Evolutionary conservation across 2,797 vertebrate species (phyloP), one percentile per base, ranked within the genome.

Genomic region (Sebastes nivosus): DNA sequence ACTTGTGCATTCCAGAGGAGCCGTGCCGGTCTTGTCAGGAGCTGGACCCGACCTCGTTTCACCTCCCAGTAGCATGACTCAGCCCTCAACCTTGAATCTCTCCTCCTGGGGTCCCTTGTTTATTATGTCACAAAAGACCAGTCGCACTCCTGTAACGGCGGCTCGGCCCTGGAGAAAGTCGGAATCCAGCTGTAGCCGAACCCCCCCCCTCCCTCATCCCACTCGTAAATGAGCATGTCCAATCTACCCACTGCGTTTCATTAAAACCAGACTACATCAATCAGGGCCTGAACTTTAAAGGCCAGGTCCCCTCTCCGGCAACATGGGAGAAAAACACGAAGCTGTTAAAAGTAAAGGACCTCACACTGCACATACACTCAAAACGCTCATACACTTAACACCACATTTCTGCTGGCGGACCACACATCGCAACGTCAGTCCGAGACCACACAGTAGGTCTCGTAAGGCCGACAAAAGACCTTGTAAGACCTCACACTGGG

Each of bases 221-320:
- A 71, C 92, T 91, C 77, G 75, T 93, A 93, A 94, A 93, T 82
- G 89, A 92, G 90, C 90, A 87, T 89, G 94, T 94, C 94, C 93
- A 93, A 93, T 94, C 89, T 93, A 90, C 91, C 90, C 85, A 89
- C 91, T 91, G 93, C 65, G 91, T 93, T 94, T 93, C 93, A 94
- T 95, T 94, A 94, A 90, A 93, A 92, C 85, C 93, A 95, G 93
- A 94, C 91, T 87, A 93, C 93, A 93, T 93, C 92, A 94, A 85
- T 90, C 91, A 87, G 86, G 82, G 70, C 72, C 85, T 89, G 92
- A 92, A 93, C 90, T 94, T 92, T 91, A 93, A 94, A 93, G 92
- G 89, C 87, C 93, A 90, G 91, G 91, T 93, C 92, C 87, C 87
- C 79, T 87, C 84, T 89, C 71, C 80, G 54, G 90, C 79, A 91